Base-by-base conservation (phyloP, 2,113 vertebrate species). In the Natator depressus region DNA sequence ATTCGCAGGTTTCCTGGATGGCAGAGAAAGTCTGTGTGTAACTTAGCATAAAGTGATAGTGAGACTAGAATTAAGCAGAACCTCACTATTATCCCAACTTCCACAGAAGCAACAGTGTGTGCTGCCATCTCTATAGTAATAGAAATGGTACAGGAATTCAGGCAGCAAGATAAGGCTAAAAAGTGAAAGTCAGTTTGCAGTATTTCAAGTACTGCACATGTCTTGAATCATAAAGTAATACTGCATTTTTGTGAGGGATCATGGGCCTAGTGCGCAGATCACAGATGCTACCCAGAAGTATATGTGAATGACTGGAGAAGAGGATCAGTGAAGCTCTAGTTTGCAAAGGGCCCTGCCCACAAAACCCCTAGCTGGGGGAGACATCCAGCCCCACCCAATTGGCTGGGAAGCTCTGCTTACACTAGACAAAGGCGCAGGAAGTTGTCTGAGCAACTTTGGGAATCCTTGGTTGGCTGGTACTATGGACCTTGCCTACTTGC, bases 41-140 rank as follows among this genome's bases (percentile, higher is more conserved):
- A 93, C 2, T 14, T 85, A 75, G 53, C 79, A 82, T 35, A 42
- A 53, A 85, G 79, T 91, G 81, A 22, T 27, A 88, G n/a, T 49
- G 8, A 12, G 55, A 93, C 62, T 31, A 57, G 55, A 93, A 82
- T 10, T n/a, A 89, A 38, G 8, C 84, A 75, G 50, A 88, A 93
- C 31, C n/a, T 78, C 50, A 51, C 29, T 20, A 38, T 20, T 72
- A 72, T 35, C n/a, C 38, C 46, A 8, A 38, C 9, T 53, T 91
- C 55, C 25, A 5, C 38, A 82, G 4, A 46, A 80, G 20, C 0
- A 1, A 51, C 1, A 79, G 65, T 10, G 4, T 55, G 38, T 17
- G 65, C 49, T 31, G 53, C 53, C 1, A 6, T 13, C 55, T 65
- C 46, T 54, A 14, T 0, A 3, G 54, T 0, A 81, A 89, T 4